Base-by-base conservation (phyloP, 2,888 invertebrate genomes). In the Metalampra italica region DNA sequence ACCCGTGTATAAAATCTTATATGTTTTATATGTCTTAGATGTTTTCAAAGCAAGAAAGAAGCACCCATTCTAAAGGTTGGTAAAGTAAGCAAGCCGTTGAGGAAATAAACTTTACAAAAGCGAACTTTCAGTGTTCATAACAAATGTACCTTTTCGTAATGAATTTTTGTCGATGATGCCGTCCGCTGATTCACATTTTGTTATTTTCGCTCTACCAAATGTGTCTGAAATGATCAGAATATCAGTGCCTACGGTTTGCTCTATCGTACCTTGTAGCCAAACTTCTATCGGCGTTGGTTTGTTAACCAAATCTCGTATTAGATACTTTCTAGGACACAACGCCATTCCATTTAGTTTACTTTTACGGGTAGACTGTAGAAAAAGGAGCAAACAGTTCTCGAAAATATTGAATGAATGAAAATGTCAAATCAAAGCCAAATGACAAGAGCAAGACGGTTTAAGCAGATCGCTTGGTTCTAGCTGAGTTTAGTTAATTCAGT, bases 221-320 rank as follows among this genome's bases (percentile, higher is more conserved):
- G 69, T 59, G 52, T 90, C 89, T 0, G 78, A 77, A 49, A 90
- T 72, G n/a, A 90, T 88, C 47, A 89, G 64, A 57, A 86, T 83
- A 60, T 86, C 79, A 7, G 71, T 75, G 50, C 81, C 85, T 4
- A 87, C 83, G 9, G 78, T 79, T 68, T 88, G 86, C 57, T 87
- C 86, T 41, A 89, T 82, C 1, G 82, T 87, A n/a, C 89, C 90
- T 65, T 88, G 87, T 49, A 90, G 60, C 90, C 90, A 90, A 41
- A 88, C 88, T 22, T 82, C 82, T 32, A 80, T 38, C 2, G 87
- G 87, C 3, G 77, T 55, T 3, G 69, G 49, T 63, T 80, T 75
- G 36, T 82, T 74, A 1, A 79, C 41, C 14, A 88, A 57, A 55
- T 85, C 78, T 59, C 74, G 80, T 12, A 82, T 71, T 42, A 87